phyloP scores from a whole-genome alignment of 2,113 vertebrate genomes.

The Rallus limicola region DNA sequence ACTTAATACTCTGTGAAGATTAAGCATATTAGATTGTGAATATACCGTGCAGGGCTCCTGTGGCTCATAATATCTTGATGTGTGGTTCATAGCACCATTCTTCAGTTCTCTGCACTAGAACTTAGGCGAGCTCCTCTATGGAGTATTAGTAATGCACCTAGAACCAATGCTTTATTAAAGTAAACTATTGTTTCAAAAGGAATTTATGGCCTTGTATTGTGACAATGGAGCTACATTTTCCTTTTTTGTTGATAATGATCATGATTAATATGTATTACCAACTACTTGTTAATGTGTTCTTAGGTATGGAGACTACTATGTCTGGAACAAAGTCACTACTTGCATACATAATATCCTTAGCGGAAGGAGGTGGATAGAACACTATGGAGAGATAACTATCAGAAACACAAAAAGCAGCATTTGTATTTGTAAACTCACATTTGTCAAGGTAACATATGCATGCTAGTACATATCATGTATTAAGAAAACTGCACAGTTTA shows the following conservation, averaged over 20 bases:
- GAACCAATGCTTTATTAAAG: background rate
- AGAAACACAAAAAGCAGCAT: slow-evolving; percentile 91
- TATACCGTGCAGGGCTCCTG: background rate
- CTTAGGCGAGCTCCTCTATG: background rate
- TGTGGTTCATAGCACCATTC: background rate
- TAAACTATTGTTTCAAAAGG: background rate
- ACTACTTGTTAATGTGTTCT: slow-evolving; percentile 55
- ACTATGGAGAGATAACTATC: slow-evolving; percentile 97
- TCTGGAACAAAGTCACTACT: slow-evolving; percentile 99
- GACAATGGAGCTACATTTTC: background rate
- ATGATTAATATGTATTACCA: background rate
- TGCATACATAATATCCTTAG: slow-evolving; percentile 99
- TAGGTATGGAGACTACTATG: slow-evolving; percentile 95
- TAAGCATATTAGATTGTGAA: background rate
- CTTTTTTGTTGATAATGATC: background rate
- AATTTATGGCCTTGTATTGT: background rate
- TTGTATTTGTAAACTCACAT: slow-evolving; percentile 98
- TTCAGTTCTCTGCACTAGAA: background rate
- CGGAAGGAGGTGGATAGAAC: slow-evolving; percentile 96
- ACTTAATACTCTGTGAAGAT: background rate
- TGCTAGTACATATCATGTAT: background rate
- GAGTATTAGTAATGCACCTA: background rate
- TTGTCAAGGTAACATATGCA: slow-evolving; percentile 86
- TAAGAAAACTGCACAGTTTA: background rate
- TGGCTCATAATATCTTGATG: background rate